These are phyloP conservation scores for Emys orbicularis DNA, from an alignment of 2,797 vertebrate genomes.

Conservation along the genomic window DNA sequence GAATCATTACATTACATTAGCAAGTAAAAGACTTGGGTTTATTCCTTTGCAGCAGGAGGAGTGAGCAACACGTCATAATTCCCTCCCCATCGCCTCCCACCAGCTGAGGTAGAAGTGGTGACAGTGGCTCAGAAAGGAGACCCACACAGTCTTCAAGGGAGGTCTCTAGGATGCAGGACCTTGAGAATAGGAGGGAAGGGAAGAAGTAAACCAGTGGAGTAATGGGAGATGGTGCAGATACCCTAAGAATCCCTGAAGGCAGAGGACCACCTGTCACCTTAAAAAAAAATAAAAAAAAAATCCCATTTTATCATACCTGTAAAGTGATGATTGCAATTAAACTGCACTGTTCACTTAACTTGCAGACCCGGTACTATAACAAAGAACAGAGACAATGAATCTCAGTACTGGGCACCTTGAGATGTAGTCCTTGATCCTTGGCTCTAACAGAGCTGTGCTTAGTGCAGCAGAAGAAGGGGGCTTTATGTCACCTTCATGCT, in stretches of 20 bases:
- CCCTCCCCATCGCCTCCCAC: accelerated
- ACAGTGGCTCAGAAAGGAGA: not conserved
- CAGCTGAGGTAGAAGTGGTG: not conserved
- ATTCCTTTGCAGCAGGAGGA: not conserved
- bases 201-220: not conserved
- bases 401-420: not conserved
- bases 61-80: not conserved
- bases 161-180: not conserved
- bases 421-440: not conserved
- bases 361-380: not conserved
- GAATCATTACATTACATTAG: not conserved
- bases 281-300: not conserved
- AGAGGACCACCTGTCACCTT: not conserved
- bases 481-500: not conserved
- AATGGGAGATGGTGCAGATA: not conserved
- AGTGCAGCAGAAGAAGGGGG: not conserved
- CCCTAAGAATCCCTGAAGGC: not conserved
- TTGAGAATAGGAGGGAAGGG: not conserved
- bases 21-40: not conserved
- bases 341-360: not conserved
- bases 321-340: not conserved
- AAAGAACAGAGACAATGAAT: not conserved
- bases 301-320: not conserved
- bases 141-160: not conserved
- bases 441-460: not conserved